A percentile compares a stretch with the other conserved stretches of the same genome.
Evolutionary conservation across 2,888 invertebrate species (phyloP).

Genomic region (Pollenia griseotomentosa): DNA sequence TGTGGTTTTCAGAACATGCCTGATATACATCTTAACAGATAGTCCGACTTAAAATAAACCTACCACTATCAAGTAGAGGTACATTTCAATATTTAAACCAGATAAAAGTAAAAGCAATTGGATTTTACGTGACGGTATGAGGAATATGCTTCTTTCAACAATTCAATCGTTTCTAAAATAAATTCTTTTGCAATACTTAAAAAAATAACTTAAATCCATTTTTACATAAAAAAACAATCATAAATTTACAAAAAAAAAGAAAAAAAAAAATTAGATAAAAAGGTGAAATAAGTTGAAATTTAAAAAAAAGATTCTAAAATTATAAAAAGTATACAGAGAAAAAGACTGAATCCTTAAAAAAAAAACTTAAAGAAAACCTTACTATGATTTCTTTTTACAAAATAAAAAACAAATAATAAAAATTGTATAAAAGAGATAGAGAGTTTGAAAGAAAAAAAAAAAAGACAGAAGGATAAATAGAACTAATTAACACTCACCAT

Average conservation of each 20-base stretch:
- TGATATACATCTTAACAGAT: too few species aligned
- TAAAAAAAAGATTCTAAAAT: slow-evolving; percentile 11
- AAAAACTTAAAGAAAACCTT: slow-evolving; percentile 26
- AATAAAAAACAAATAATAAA: slow-evolving; percentile 35
- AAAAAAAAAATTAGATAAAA: slow-evolving; percentile 28
- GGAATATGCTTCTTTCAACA: neutral
- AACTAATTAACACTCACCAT: slow-evolving; percentile 82
- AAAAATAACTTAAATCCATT: slow-evolving; percentile 24
- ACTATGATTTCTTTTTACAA: slow-evolving; percentile 57
- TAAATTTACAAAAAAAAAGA: slow-evolving; percentile 48
- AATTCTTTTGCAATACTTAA: slow-evolving; percentile 58
- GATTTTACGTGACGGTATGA: too few species aligned
- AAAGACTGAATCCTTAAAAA: slow-evolving; percentile 47
- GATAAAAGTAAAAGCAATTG: too few species aligned
- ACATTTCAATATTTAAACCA: too few species aligned
- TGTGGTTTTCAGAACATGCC: too few species aligned
- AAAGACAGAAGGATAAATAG: slow-evolving; percentile 72
- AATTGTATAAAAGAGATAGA: slow-evolving; percentile 33
- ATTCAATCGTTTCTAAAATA: slow-evolving; percentile 1
- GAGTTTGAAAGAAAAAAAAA: slow-evolving; percentile 50
- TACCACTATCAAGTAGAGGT: too few species aligned
- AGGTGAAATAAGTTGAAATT: slow-evolving; percentile 57
- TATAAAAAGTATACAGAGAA: slow-evolving; percentile 37
- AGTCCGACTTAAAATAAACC: too few species aligned
- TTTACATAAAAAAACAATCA: slow-evolving; percentile 43